phyloP scores from a whole-genome alignment of 2,797 vertebrate species.

The Melopsittacus undulatus region DNA sequence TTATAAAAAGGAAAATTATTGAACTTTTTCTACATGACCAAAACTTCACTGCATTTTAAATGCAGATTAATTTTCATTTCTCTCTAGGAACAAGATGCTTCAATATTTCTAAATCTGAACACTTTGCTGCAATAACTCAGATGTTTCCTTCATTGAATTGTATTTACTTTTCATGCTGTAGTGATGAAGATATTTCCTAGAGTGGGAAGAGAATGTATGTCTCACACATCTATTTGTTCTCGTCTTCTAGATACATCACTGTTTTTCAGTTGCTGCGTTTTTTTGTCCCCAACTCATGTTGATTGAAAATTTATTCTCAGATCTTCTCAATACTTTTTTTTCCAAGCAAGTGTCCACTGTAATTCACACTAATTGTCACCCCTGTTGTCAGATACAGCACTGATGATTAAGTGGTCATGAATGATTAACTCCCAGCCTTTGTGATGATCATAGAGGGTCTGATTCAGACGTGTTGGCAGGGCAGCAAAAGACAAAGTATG shows the following conservation, averaged over 20 bases:
- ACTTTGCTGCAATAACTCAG: not conserved
- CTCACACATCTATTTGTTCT: not conserved
- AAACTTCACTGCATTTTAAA: not conserved
- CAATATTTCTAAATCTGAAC: not conserved
- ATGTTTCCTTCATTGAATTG: not conserved
- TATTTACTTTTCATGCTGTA: not conserved
- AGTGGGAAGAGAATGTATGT: not conserved
- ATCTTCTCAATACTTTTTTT: not conserved
- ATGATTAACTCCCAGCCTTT: not conserved
- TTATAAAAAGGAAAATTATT: not conserved
- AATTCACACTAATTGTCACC: not conserved
- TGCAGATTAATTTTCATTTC: not conserved
- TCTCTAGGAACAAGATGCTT: not conserved
- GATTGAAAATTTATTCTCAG: not conserved
- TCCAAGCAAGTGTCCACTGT: not conserved
- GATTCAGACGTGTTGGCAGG: not conserved
- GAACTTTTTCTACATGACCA: not conserved
- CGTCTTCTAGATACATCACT: accelerated
- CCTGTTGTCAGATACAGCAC: not conserved
- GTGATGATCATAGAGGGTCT: accelerated
- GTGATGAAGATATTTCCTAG: not conserved
- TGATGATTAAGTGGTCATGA: not conserved
- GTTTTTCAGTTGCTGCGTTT: not conserved
- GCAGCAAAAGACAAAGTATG: not conserved
- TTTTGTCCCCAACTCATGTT: not conserved